phyloP scores from a whole-genome alignment of 2,888 invertebrate genomes.

The Aphodius granarius region DNA sequence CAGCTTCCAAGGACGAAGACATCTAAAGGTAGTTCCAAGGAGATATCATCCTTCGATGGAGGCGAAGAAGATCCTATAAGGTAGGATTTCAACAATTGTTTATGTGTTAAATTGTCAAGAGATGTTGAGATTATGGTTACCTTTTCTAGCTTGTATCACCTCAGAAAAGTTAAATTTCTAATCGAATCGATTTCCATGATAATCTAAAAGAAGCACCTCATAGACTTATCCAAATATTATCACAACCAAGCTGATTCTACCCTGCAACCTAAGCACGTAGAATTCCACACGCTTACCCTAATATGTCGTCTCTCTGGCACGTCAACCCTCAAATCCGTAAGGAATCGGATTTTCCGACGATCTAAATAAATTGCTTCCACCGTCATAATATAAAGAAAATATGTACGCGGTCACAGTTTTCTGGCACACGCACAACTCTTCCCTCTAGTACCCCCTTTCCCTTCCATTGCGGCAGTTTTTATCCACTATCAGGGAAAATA shows the following conservation, averaged over 20 bases:
- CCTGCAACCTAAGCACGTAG: background rate
- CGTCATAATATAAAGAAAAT: conserved; percentile 5
- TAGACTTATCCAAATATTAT: background rate
- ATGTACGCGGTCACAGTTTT: conserved; percentile 14
- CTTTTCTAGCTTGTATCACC: too few species aligned
- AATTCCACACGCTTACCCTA: background rate
- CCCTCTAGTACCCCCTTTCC: too few species aligned
- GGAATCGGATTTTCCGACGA: conserved; percentile 8
- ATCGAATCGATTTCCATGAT: background rate
- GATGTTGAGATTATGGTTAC: too few species aligned
- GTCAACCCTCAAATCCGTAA: conserved; percentile 4
- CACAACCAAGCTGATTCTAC: background rate
- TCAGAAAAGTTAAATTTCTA: too few species aligned
- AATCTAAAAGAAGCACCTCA: background rate
- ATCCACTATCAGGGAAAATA: conserved; percentile 38
- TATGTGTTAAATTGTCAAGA: too few species aligned
- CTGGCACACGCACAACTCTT: too few species aligned
- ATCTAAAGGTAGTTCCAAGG: too few species aligned
- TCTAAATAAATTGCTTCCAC: conserved; percentile 5
- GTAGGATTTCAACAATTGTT: too few species aligned
- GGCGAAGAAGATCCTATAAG: too few species aligned
- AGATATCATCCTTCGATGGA: too few species aligned
- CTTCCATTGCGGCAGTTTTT: conserved; percentile 30
- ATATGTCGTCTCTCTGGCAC: too few species aligned
- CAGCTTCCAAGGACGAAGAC: too few species aligned